Evolutionary conservation across 2,113 vertebrate species (phyloP).

Genomic region (Vulpes lagopus): DNA sequence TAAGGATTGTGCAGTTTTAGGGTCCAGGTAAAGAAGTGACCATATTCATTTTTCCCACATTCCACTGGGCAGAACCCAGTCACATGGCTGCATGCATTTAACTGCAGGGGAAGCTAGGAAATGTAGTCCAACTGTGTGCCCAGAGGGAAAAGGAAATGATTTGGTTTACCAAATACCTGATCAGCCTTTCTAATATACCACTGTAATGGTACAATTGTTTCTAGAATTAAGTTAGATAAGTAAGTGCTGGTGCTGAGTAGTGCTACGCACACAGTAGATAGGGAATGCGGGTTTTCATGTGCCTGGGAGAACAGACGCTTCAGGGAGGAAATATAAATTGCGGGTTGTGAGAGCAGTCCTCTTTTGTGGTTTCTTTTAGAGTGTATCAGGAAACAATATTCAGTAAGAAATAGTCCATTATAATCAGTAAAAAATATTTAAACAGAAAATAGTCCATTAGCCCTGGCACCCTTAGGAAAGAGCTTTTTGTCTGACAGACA

Average conservation of each 20-base stretch:
- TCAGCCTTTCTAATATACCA: not conserved
- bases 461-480: not conserved
- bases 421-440: conserved; percentile 33
- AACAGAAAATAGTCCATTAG: conserved; percentile 67
- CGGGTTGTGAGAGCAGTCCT: conserved; percentile 13
- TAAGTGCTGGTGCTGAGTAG: not conserved
- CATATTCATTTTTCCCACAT: not conserved
- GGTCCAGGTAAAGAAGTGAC: not conserved
- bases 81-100: not conserved
- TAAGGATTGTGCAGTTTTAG: not conserved
- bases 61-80: not conserved
- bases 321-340: conserved; percentile 63
- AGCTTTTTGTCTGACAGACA: not conserved
- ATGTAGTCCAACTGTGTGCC: not conserved
- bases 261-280: not conserved
- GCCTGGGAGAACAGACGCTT: conserved; percentile 34
- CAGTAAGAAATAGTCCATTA: conserved; percentile 69
- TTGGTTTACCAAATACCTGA: not conserved
- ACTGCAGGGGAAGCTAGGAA: conserved; percentile 33
- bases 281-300: not conserved
- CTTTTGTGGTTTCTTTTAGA: conserved; percentile 46
- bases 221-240: not conserved
- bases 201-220: not conserved
- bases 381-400: conserved; percentile 27
- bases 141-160: not conserved